Evolutionary conservation across 2,888 invertebrate species (phyloP).

Genomic region (Panopea generosa): DNA sequence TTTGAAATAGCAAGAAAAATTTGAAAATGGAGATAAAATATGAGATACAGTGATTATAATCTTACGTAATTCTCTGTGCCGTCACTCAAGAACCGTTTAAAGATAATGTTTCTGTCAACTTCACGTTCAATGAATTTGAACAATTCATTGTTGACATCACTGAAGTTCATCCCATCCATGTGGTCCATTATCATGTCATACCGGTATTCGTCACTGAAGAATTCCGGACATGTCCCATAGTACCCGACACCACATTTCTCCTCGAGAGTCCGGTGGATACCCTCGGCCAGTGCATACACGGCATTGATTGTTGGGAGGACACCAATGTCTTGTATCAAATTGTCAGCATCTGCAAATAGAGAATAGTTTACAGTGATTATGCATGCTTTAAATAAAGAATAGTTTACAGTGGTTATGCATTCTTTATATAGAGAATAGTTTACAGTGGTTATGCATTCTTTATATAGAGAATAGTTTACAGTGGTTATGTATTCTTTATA

Average conservation of each 20-base stretch:
- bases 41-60: no score
- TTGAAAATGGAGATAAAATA: no score
- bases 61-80: conserved; percentile 40
- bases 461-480: no score
- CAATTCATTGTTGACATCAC: conserved; percentile 62
- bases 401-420: no score
- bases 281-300: conserved; percentile 84
- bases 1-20: no score
- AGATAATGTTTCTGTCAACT: conserved; percentile 62
- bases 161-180: conserved; percentile 71
- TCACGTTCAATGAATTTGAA: conserved; percentile 77
- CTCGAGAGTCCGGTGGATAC: conserved; percentile 79
- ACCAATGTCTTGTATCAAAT: conserved; percentile 73
- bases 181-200: conserved; percentile 63
- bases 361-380: neutral
- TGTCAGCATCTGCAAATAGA: conserved; percentile 30
- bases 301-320: conserved; percentile 84
- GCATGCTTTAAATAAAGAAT: no score
- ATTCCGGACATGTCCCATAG: conserved; percentile 69
- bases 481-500: no score
- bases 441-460: no score
- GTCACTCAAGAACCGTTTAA: conserved; percentile 55
- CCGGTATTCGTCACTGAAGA: conserved; percentile 65
- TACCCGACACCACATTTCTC: conserved; percentile 76
- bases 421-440: no score